A percentile compares a stretch with the other conserved stretches of the same genome.
These are phyloP conservation scores for Trogon surrucura DNA, from an alignment of 2,113 vertebrate genomes.

Conservation along the genomic window DNA sequence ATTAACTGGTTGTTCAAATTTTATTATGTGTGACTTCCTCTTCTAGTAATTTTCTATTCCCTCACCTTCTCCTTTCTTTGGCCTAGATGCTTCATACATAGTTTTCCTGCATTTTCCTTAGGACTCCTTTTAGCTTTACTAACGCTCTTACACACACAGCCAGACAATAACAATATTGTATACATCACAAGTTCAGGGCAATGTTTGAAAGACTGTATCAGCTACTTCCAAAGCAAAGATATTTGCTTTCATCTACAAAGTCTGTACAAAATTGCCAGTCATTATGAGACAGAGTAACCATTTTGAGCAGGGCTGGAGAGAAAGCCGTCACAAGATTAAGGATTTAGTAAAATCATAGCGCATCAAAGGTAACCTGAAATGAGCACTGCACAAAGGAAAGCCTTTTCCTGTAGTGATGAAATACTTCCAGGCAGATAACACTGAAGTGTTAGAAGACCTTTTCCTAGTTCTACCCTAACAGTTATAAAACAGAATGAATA, in stretches of 20 bases:
- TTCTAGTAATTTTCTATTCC: background rate
- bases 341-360: background rate
- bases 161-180: background rate
- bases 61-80: background rate
- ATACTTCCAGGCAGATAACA: background rate
- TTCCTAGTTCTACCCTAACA: background rate
- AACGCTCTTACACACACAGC: background rate
- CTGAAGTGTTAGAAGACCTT: background rate
- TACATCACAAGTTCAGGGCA: background rate
- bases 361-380: background rate
- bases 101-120: background rate
- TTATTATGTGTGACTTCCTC: background rate
- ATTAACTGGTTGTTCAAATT: background rate
- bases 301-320: background rate
- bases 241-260: conserved; percentile 22
- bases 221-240: background rate
- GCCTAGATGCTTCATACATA: too few relatives aligned
- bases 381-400: background rate
- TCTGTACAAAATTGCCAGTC: background rate
- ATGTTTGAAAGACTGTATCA: background rate
- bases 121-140: background rate
- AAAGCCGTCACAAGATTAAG: background rate
- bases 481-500: background rate
- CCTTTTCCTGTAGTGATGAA: background rate
- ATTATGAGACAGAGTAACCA: background rate